These are phyloP conservation scores for Glyphotaelius pellucidus DNA, from an alignment of 2,888 invertebrate genomes.

Conservation along the genomic window DNA sequence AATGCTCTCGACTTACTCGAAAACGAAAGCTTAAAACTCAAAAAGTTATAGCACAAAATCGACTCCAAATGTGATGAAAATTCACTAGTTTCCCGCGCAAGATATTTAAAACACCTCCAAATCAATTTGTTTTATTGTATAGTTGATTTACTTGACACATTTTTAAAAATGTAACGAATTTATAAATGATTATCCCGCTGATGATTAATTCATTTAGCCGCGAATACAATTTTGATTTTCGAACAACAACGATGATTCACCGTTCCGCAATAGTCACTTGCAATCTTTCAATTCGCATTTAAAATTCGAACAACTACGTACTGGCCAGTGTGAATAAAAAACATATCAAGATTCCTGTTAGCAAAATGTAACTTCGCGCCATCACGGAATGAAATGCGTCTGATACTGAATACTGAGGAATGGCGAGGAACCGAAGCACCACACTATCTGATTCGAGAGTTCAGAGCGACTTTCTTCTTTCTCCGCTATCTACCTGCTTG, in stretches of 20 bases:
- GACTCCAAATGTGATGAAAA: too few relatives aligned
- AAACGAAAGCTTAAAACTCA: too few relatives aligned
- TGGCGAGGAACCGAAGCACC: background rate
- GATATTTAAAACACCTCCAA: background rate
- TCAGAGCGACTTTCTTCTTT: slow-evolving; percentile 63
- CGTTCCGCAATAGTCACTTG: background rate
- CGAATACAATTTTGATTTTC: background rate
- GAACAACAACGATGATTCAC: background rate
- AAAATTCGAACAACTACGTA: slow-evolving; percentile 43
- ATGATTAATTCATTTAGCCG: background rate
- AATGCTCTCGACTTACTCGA: too few relatives aligned
- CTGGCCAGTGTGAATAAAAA: slow-evolving; percentile 52
- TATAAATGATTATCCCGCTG: background rate
- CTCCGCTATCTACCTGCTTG: slow-evolving; percentile 51
- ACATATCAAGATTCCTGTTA: slow-evolving; percentile 55
- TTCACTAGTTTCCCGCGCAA: background rate
- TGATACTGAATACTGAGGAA: slow-evolving; percentile 56
- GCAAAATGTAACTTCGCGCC: slow-evolving; percentile 49
- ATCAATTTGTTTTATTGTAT: background rate
- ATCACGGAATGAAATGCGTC: slow-evolving; percentile 52
- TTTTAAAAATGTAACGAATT: background rate
- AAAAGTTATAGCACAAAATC: too few relatives aligned
- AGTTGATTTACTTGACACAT: background rate
- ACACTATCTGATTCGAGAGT: slow-evolving; percentile 30
- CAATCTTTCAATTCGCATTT: background rate